A percentile compares a stretch with the other conserved stretches of the same genome.
phyloP scores from a whole-genome alignment of 2,888 invertebrate species.

The Chloroclystis v-ata region DNA sequence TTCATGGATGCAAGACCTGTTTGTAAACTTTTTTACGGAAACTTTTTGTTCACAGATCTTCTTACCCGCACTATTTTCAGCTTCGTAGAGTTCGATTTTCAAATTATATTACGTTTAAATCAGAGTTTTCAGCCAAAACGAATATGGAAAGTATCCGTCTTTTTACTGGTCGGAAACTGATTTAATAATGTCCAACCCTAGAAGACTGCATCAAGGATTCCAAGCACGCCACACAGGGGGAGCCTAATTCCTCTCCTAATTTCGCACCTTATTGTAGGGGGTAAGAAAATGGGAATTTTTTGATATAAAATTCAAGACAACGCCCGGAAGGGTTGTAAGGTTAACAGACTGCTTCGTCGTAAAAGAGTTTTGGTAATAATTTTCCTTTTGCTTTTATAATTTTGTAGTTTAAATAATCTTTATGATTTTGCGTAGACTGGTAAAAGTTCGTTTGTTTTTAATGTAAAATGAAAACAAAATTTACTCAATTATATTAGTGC shows the following conservation, averaged over 20 bases:
- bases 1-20: too few species aligned
- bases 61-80: too few species aligned
- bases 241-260: conserved; percentile 74
- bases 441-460: too few species aligned
- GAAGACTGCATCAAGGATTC: conserved; percentile 54
- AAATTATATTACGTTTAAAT: too few species aligned
- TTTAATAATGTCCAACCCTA: conserved; percentile 29
- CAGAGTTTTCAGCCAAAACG: too few species aligned
- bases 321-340: conserved; percentile 33
- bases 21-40: too few species aligned
- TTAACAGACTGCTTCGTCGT: conserved; percentile 33
- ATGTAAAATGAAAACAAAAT: too few species aligned
- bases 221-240: conserved; percentile 61
- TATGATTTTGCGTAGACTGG: background rate
- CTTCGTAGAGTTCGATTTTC: too few species aligned
- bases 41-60: too few species aligned
- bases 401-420: background rate
- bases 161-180: too few species aligned
- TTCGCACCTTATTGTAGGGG: conserved; percentile 73
- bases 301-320: conserved; percentile 49
- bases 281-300: conserved; percentile 65
- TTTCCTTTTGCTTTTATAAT: conserved; percentile 5
- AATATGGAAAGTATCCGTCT: too few species aligned
- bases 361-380: conserved; percentile 25
- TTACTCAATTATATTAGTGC: too few species aligned